Evolutionary conservation across 2,113 vertebrate species (phyloP), one percentile per base, ranked within the genome.

Genomic region (Psophia crepitans): DNA sequence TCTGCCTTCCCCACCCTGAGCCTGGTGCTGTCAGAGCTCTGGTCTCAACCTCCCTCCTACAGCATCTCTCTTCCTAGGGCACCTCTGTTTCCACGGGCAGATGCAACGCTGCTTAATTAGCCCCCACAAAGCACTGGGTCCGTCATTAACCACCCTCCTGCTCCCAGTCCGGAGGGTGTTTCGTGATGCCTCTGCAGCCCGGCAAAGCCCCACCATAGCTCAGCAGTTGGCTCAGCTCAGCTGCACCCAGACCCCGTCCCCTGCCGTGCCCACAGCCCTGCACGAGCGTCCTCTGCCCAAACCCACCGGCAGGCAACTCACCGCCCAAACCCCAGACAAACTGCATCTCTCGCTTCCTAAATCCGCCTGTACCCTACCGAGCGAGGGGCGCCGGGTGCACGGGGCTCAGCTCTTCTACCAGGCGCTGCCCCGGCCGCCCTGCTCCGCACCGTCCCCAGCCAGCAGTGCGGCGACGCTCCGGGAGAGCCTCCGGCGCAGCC

Each of bases 21-120:
- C 4, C 21, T 5, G 12, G 39, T 12, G 71, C 79, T 60, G 27
- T 9, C 60, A n/a, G 57, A 76, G 61, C 56, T n/a, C 41, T 12
- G 30, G 6, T 43, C 51, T 24, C 49, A 39, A 0, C 37, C 41
- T 33, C 32, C 21, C 28, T 41, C 70, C 83, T 12, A 2, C 3
- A n/a, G 17, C 57, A 3, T 8, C 33, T 51, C 73, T 65, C n/a
- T 32, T 46, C 35, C 60, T 0, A 9, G 13, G 73, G 63, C 79
- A 64, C 22, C 91, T 33, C 78, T 2, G 0, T 33, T 14, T 37
- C 28, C 48, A 21, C 0, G 14, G 19, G 60, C 1, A 1, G 53
- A 12, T 0, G 26, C 46, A 12, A 0, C 0, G 19, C 65, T n/a
- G 57, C 22, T 33, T 23, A 33, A n/a, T 74, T 3, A 76, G 70